Evolutionary conservation across 2,888 invertebrate species (phyloP).

Genomic region (Pandemis corylana): DNA sequence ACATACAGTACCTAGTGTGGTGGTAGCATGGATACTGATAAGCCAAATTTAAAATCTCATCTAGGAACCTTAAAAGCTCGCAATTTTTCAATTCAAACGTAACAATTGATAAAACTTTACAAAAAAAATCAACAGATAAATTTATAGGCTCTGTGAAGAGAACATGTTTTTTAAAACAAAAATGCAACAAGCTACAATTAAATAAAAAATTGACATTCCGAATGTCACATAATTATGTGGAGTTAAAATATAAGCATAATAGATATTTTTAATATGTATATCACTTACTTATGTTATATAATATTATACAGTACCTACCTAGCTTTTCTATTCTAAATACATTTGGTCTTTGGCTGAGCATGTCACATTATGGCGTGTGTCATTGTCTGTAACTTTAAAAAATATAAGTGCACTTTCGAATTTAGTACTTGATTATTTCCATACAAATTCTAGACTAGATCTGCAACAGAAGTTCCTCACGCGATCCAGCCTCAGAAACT

Average conservation of each 20-base stretch:
- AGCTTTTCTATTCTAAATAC: constrained; percentile 79
- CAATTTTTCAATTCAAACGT: constrained; percentile 59
- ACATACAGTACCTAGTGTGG: constrained; percentile 50
- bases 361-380: constrained; percentile 81
- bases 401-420: constrained; percentile 82
- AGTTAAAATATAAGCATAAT: constrained; percentile 55
- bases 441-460: constrained; percentile 78
- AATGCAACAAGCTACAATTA: constrained; percentile 51
- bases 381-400: constrained; percentile 76
- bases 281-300: constrained; percentile 63
- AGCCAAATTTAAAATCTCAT: constrained; percentile 57
- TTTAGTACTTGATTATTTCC: constrained; percentile 70
- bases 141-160: constrained; percentile 59
- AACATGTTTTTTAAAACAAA: constrained; percentile 53
- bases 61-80: constrained; percentile 69
- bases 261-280: constrained; percentile 53
- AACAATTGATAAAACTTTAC: constrained; percentile 74
- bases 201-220: constrained; percentile 49
- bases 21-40: constrained; percentile 52
- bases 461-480: constrained; percentile 64
- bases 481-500: constrained; percentile 59
- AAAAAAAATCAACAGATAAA: constrained; percentile 66
- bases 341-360: constrained; percentile 85
- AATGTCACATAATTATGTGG: constrained; percentile 66
- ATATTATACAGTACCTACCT: constrained; percentile 73